These are phyloP conservation scores for Sarcophaga variegata DNA, from an alignment of 2,888 invertebrate species.

Conservation along the genomic window DNA sequence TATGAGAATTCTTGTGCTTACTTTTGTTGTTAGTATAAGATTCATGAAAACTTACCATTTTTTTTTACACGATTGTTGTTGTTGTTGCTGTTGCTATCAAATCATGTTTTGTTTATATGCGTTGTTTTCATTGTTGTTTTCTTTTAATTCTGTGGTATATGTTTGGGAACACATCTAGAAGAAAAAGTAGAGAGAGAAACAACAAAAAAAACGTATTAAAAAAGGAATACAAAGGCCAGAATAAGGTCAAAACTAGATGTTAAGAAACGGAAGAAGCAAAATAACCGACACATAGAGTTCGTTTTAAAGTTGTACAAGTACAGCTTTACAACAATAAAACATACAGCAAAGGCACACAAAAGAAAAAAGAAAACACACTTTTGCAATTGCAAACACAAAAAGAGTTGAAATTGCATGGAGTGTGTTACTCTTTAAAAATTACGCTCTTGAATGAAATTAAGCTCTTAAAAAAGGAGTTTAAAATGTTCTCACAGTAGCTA, in stretches of 20 bases:
- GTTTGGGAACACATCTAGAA: slow-evolving; percentile 46
- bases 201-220: slow-evolving; percentile 11
- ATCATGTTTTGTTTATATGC: background rate
- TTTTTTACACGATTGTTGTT: background rate
- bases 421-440: background rate
- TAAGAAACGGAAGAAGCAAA: slow-evolving; percentile 53
- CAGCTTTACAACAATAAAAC: background rate
- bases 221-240: slow-evolving; percentile 64
- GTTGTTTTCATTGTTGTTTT: background rate
- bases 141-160: slow-evolving; percentile 6
- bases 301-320: slow-evolving; percentile 44
- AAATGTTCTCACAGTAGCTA: background rate
- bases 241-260: slow-evolving; percentile 63
- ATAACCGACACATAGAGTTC: slow-evolving; percentile 32
- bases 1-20: slow-evolving; percentile 5
- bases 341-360: background rate
- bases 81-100: background rate
- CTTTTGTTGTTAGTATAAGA: slow-evolving; percentile 25
- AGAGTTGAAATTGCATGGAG: background rate
- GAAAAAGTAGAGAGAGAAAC: background rate
- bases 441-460: background rate
- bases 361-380: background rate
- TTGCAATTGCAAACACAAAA: slow-evolving; percentile 29
- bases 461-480: background rate
- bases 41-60: slow-evolving; percentile 17